A percentile compares a stretch with the other conserved stretches of the same genome.
Evolutionary conservation across 2,888 invertebrate genomes (phyloP).

Genomic region (Exephanes ischioxanthus): DNA sequence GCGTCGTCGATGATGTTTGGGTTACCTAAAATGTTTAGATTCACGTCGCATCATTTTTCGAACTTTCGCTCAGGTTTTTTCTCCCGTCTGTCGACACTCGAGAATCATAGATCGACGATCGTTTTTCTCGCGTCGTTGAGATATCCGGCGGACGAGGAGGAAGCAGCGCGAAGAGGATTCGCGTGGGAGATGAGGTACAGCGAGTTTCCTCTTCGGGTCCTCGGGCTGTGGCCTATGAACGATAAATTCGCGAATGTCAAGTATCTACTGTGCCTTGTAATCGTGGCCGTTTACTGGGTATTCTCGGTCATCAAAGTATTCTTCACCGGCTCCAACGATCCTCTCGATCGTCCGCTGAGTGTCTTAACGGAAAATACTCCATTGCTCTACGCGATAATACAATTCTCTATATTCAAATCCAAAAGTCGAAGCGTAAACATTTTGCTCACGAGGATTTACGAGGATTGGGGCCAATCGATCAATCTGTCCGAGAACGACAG

Average conservation of each 20-base stretch:
- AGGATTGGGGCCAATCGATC: constrained; percentile 3
- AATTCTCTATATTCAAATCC: background rate
- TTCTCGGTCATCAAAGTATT: background rate
- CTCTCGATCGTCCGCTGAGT: background rate
- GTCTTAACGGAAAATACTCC: background rate
- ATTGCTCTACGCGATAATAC: background rate
- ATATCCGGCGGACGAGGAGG: constrained; percentile 2
- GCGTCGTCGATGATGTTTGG: background rate
- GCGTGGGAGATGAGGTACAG: constrained; percentile 11
- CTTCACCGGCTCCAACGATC: background rate
- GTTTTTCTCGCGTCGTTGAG: background rate
- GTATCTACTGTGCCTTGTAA: background rate
- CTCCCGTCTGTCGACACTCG: background rate
- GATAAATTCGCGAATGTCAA: constrained; percentile 41
- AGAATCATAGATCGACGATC: background rate
- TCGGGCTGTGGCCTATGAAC: constrained; percentile 57
- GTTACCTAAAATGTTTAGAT: background rate
- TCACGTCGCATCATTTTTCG: background rate
- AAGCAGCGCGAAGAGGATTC: constrained; percentile 6
- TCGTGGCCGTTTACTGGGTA: background rate
- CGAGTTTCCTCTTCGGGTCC: background rate
- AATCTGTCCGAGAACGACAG: background rate
- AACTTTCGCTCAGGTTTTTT: background rate
- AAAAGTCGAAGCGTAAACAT: background rate
- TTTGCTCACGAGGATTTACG: constrained; percentile 1